phyloP scores from a whole-genome alignment of 2,797 vertebrate genomes.

The Brotula barbata region DNA sequence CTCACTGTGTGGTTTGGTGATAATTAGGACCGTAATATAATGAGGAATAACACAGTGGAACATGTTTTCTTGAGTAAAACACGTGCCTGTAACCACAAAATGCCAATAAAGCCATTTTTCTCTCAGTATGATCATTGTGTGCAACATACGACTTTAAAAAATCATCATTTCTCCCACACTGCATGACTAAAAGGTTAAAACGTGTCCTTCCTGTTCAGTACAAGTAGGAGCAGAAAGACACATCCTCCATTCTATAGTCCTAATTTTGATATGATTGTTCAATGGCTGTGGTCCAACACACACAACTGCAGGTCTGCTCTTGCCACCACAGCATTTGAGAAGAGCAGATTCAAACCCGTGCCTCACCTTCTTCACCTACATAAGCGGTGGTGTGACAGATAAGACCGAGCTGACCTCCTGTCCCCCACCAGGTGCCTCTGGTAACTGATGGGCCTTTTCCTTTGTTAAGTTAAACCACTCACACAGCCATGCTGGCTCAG shows the following conservation, averaged over 20 bases:
- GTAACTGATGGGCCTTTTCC: slow-evolving; percentile 26
- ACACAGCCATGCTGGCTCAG: slow-evolving; percentile 41
- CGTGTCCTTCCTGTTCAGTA: neutral
- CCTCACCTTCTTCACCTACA: too few relatives aligned
- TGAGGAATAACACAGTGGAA: slow-evolving; percentile 9
- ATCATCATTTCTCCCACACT: neutral
- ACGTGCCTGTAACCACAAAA: slow-evolving; percentile 22
- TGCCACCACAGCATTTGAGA: neutral
- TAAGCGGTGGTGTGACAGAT: slow-evolving; percentile 14
- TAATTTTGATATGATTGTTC: neutral
- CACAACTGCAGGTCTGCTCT: neutral
- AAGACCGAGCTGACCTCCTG: slow-evolving; percentile 1
- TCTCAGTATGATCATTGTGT: too few relatives aligned
- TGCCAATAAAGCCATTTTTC: neutral
- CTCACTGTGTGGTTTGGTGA: slow-evolving; percentile 32
- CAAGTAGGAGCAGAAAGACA: neutral
- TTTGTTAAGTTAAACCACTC: slow-evolving; percentile 35
- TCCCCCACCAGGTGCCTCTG: slow-evolving; percentile 16
- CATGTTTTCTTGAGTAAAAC: slow-evolving; percentile 8
- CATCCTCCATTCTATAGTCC: neutral
- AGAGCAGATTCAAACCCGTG: too few relatives aligned
- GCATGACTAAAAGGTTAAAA: neutral
- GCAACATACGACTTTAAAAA: too few relatives aligned
- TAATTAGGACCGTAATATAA: slow-evolving; percentile 17
- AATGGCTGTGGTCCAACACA: neutral